Conservation (phyloP, 1,140 invertebrate species). For the Telenomus remus region DNA sequence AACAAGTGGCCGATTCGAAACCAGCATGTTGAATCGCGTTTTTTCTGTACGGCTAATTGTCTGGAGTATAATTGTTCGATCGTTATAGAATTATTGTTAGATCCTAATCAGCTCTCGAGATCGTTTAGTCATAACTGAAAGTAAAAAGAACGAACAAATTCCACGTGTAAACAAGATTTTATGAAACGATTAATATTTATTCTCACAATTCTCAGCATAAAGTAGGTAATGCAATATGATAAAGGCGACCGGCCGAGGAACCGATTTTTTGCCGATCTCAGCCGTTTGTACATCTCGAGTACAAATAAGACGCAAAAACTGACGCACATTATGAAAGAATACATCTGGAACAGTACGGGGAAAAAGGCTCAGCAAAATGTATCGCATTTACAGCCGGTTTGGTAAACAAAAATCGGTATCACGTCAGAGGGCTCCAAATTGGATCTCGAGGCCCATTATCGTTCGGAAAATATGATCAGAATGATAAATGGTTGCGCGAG, state of each 20-base stretch:
- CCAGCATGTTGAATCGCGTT: slow-evolving; percentile 34
- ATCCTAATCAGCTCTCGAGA: no score
- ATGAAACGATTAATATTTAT: no score
- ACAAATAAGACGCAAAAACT: no score
- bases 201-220: no score
- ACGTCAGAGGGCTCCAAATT: slow-evolving; percentile 17
- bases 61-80: slow-evolving; percentile 18
- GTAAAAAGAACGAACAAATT: no score
- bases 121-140: no score
- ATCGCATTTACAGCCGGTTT: slow-evolving; percentile 1
- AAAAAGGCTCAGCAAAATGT: slow-evolving; percentile 10
- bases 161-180: no score
- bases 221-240: no score
- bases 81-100: background rate
- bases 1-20: slow-evolving; percentile 49
- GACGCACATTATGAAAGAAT: background rate
- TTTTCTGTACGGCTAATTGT: slow-evolving; percentile 46
- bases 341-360: background rate
- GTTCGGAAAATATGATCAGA: slow-evolving; percentile 23
- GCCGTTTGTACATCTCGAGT: no score
- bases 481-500: slow-evolving; percentile 35
- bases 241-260: no score
- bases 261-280: no score
- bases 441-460: slow-evolving; percentile 6
- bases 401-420: slow-evolving; percentile 10